Percentiles rank a stretch among this genome's conserved stretches.
phyloP scores from a whole-genome alignment of 2,888 invertebrate genomes.

The Diaphora mendica region DNA sequence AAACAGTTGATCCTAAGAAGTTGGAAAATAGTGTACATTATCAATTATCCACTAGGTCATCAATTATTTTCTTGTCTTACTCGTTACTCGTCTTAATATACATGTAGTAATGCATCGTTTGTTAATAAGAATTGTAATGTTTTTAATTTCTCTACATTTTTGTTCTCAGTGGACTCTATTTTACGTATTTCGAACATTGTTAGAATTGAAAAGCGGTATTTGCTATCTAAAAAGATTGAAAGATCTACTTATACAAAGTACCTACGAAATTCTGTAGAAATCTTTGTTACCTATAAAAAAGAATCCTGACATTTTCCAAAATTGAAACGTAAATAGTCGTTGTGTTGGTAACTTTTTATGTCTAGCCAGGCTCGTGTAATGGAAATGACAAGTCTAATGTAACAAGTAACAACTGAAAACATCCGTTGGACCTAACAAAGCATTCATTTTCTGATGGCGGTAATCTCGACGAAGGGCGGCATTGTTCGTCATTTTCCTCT shows the following conservation, averaged over 20 bases:
- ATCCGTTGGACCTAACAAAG: constrained; percentile 82
- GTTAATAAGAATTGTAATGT: neutral
- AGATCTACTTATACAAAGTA: constrained; percentile 28
- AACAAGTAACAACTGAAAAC: constrained; percentile 83
- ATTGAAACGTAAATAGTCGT: constrained; percentile 67
- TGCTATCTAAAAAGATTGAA: constrained; percentile 27
- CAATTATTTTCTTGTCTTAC: no score
- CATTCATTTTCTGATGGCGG: constrained; percentile 86
- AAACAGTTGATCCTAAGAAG: neutral
- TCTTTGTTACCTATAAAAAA: constrained; percentile 45
- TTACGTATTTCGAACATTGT: constrained; percentile 9
- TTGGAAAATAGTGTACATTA: no score
- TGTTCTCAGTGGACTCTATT: neutral
- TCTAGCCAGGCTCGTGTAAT: constrained; percentile 69
- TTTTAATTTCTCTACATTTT: neutral
- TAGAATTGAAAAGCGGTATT: constrained; percentile 18
- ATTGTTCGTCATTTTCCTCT: constrained; percentile 84
- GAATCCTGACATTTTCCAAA: constrained; percentile 52
- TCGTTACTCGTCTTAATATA: no score
- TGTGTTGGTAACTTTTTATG: constrained; percentile 71
- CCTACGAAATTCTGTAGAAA: constrained; percentile 16
- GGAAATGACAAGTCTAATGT: constrained; percentile 83
- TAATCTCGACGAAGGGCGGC: constrained; percentile 84
- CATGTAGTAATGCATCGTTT: neutral
- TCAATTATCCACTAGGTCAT: no score